phyloP scores from a whole-genome alignment of 2,113 vertebrate species.

The Mohoua ochrocephala region DNA sequence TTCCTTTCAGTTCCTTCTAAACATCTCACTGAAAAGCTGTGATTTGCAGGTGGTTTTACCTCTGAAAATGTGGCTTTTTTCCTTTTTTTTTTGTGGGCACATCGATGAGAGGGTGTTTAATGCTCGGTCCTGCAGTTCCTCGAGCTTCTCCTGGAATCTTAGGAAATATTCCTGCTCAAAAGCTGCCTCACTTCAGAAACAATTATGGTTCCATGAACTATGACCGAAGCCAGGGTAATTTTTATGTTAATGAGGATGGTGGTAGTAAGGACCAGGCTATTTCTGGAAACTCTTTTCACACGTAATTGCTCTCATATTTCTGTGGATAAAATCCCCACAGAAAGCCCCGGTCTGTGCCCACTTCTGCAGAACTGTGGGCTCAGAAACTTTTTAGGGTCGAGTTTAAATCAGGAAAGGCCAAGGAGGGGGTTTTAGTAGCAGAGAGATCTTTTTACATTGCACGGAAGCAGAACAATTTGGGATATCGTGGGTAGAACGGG shows the following conservation, averaged over 20 bases:
- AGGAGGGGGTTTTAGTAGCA: neutral
- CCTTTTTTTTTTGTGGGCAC: no score
- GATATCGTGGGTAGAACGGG: rapidly evolving
- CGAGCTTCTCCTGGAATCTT: neutral
- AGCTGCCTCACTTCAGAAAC: neutral
- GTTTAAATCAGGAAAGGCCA: neutral
- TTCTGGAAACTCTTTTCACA: slow-evolving; percentile 25
- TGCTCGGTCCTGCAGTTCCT: neutral
- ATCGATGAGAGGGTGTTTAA: neutral
- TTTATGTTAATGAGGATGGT: neutral
- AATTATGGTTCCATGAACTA: neutral
- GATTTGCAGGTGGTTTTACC: neutral
- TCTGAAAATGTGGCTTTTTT: neutral
- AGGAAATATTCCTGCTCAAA: neutral
- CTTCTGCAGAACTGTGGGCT: neutral
- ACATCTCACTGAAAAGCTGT: neutral
- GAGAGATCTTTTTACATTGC: rapidly evolving
- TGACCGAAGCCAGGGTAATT: neutral
- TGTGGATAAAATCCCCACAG: neutral
- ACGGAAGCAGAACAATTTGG: rapidly evolving
- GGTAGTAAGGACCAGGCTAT: neutral
- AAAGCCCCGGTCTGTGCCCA: neutral
- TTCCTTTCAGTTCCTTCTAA: neutral
- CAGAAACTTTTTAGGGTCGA: neutral
- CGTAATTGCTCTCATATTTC: neutral